Evolutionary conservation across 2,113 vertebrate species (phyloP), one percentile per base, ranked within the genome.

Genomic region (Toxotes jaculatrix): DNA sequence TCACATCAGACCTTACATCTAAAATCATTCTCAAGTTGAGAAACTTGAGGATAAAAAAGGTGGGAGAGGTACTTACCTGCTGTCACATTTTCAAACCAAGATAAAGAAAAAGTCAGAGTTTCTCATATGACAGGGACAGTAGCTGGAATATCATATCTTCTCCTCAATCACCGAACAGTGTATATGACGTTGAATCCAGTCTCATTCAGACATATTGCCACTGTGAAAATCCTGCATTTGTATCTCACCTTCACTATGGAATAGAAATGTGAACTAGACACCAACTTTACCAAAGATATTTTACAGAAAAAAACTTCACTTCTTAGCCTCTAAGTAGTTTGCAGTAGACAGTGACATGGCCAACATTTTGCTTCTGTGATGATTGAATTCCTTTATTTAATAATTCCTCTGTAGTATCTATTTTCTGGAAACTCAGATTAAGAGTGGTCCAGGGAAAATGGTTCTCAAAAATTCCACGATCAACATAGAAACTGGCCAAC

Each of bases 51-150:
- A 67, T 80, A 34, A 71, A 71, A 59, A 21, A 2, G 38, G 11
- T 19, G n/a, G 36, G 12, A 67, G 55, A 51, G 36, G 10, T 32
- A 13, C 55, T 67, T 49, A 42, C 7, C 4, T 14, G 31, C 78
- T 40, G 38, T 73, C 73, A 77, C 61, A 80, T 65, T 66, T 71
- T 66, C 53, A 80, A 53, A 49, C 23, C 2, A 1, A 68, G 63
- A 69, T 59, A 72, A 56, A 19, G 19, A 47, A 34, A 62, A 21
- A 45, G 34, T 1, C n/a, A 19, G 21, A 55, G 21, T 55, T 27
- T 56, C 21, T 23, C 53, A 56, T 21, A 21, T n/a, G 3, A 27
- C 2, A 19, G 3, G 55, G 12, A 57, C 11, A 38, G 42, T 31
- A 53, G 17, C 7, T 67, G 23, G 62, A 14, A 23, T 51, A 56